phyloP scores from a whole-genome alignment of 2,888 invertebrate genomes.

The Acleris holmiana region DNA sequence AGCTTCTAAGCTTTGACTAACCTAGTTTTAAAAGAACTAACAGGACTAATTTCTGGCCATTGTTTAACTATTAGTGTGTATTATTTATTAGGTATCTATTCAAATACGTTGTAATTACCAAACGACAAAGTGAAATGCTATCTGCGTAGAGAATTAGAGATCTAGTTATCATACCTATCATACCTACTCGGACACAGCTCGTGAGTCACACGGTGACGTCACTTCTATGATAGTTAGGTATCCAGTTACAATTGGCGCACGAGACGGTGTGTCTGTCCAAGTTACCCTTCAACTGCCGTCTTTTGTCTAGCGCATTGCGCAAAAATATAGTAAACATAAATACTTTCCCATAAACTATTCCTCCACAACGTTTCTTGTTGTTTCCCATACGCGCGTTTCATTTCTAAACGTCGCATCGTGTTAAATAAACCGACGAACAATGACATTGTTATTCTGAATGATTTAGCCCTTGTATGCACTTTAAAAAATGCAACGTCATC shows the following conservation, averaged over 20 bases:
- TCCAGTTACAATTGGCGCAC: slow-evolving; percentile 21
- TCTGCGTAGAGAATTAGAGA: not conserved
- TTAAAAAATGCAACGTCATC: slow-evolving; percentile 31
- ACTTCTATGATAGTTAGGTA: slow-evolving; percentile 29
- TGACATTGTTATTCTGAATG: slow-evolving; percentile 27
- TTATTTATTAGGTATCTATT: no score
- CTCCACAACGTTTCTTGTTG: not conserved
- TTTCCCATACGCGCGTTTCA: not conserved
- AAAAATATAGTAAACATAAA: not conserved
- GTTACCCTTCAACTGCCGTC: slow-evolving; percentile 1
- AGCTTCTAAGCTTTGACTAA: slow-evolving; percentile 19
- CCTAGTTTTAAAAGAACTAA: slow-evolving; percentile 11
- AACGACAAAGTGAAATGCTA: no score
- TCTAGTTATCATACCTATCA: slow-evolving; percentile 24
- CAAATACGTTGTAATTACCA: slow-evolving; percentile 8
- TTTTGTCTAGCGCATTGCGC: not conserved
- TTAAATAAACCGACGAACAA: slow-evolving; percentile 17
- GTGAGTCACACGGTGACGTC: slow-evolving; percentile 22
- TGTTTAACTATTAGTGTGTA: slow-evolving; percentile 23
- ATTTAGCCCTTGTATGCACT: slow-evolving; percentile 29
- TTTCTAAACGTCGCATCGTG: slow-evolving; percentile 6
- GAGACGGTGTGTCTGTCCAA: slow-evolving; percentile 26
- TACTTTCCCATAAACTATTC: not conserved
- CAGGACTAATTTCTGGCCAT: slow-evolving; percentile 11
- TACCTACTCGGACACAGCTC: slow-evolving; percentile 14